Percentiles rank a stretch among this genome's conserved stretches.
These are phyloP conservation scores for Drosophila pectinifera DNA, from an alignment of 1,140 invertebrate genomes.

Conservation along the genomic window DNA sequence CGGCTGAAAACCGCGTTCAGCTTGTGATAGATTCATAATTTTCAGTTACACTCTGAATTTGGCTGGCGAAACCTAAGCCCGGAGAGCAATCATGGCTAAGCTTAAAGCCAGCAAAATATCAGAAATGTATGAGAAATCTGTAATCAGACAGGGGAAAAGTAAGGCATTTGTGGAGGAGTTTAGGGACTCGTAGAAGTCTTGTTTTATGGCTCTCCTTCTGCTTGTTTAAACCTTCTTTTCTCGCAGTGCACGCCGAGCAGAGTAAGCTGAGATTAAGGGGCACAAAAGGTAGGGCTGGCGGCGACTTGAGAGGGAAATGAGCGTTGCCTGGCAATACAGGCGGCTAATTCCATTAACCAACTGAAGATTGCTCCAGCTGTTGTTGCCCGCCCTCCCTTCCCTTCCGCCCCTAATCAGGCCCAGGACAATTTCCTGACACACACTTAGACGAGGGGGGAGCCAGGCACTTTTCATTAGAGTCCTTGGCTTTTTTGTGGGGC, in stretches of 20 bases:
- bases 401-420: conserved; percentile 7
- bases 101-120: too few species aligned
- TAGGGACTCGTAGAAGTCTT: too few species aligned
- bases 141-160: conserved; percentile 1
- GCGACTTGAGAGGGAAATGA: conserved; percentile 24
- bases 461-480: conserved; percentile 25
- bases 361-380: conserved; percentile 19
- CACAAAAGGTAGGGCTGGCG: conserved; percentile 1
- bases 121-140: conserved; percentile 1
- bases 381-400: not conserved
- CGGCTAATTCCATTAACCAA: conserved; percentile 32
- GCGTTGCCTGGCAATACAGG: conserved; percentile 22
- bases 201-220: too few species aligned
- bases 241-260: too few species aligned
- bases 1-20: conserved; percentile 4
- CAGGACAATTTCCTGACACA: conserved; percentile 10
- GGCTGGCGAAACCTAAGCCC: conserved; percentile 17
- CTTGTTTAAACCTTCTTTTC: too few species aligned
- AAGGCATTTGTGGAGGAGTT: too few species aligned
- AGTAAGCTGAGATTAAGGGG: not conserved
- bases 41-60: conserved; percentile 28
- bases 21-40: conserved; percentile 43
- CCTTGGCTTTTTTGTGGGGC: conserved; percentile 9
- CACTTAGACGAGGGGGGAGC: not conserved
- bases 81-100: conserved; percentile 24